Base-by-base conservation (phyloP, 2,113 vertebrate genomes). In the Trachemys scripta region DNA sequence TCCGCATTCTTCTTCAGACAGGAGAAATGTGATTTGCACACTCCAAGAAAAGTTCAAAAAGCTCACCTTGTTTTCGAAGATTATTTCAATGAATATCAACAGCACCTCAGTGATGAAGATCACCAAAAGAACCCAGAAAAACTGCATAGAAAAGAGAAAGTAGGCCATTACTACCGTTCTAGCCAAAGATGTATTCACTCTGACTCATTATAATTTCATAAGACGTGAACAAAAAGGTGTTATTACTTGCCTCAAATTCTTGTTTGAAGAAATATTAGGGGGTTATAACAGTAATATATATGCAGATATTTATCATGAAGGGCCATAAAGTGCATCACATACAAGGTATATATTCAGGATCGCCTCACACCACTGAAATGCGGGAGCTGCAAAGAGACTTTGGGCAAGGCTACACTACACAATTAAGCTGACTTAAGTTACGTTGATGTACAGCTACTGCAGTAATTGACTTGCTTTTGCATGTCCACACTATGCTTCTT, bases 111-210 rank as follows among this genome's bases (percentile, higher is more conserved):
- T 98, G 6, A 98, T 91, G 96, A 99, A 98, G 91, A 99, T 96
- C 35, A 96, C 98, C 96, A 99, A 98, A 25, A 99, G 98, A 25
- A 99, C 98, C 94, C 99, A 99, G 92, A 99, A 99, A 96, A 99
- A 99, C 99, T 99, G 98, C 9, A 87, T 87, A 49, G 80, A 87
- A 80, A 82, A 90, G 35, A 47, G 49, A 42, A 88, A 10, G 94
- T 49, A 78, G n/a, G 31, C 24, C 25, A 75, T 96, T 10, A 90
- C 14, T 25, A 7, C n/a, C 35, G 35, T 59, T 38, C 57, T 25
- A 72, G 65, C n/a, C 16, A 38, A 54, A 38, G 47, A 25, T 65
- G 75, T 25, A 76, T 45, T 45, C 75, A 45, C 45, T 80, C 49
- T 2, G 24, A 4, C 3, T 0, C 8, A 84, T 72, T 12, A 8